Evolutionary conservation across 2,797 vertebrate genomes (phyloP).

Genomic region (Melanotaenia pygmaea): DNA sequence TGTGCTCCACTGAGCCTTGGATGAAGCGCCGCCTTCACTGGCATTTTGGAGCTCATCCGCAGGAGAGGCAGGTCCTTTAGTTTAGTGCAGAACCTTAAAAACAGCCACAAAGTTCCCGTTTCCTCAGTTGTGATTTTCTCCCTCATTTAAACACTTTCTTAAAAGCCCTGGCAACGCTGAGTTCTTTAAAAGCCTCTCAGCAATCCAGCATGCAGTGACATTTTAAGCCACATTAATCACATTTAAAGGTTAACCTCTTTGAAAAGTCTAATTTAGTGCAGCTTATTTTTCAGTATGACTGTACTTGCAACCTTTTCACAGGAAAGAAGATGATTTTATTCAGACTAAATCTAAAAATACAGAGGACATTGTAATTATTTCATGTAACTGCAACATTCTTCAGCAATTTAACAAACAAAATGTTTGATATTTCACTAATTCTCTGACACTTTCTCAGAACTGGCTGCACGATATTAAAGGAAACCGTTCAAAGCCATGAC

Average conservation of each 20-base stretch:
- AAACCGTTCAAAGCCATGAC: constrained; percentile 4
- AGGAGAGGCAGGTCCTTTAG: constrained; percentile 52
- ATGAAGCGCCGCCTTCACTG: constrained; percentile 64
- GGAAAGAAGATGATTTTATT: constrained; percentile 8
- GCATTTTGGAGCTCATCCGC: constrained; percentile 64
- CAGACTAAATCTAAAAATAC: not conserved
- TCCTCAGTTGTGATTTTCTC: constrained; percentile 30
- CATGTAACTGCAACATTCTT: not conserved
- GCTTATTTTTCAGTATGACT: constrained; percentile 29
- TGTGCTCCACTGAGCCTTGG: constrained; percentile 67
- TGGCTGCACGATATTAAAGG: not conserved
- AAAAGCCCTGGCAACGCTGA: constrained; percentile 42
- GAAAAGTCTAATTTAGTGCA: constrained; percentile 36
- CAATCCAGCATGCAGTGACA: constrained; percentile 47
- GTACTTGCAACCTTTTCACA: constrained; percentile 16
- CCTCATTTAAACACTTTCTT: constrained; percentile 28
- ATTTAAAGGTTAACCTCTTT: constrained; percentile 62
- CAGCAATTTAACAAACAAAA: not conserved
- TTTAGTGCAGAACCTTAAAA: constrained; percentile 51
- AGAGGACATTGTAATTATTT: not conserved
- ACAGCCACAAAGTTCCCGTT: constrained; percentile 41
- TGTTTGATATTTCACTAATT: not conserved
- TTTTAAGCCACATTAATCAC: constrained; percentile 69
- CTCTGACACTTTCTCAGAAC: not conserved
- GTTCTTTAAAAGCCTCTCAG: constrained; percentile 52